Conservation (phyloP, 2,797 vertebrate species). For the Sciurus carolinensis region DNA sequence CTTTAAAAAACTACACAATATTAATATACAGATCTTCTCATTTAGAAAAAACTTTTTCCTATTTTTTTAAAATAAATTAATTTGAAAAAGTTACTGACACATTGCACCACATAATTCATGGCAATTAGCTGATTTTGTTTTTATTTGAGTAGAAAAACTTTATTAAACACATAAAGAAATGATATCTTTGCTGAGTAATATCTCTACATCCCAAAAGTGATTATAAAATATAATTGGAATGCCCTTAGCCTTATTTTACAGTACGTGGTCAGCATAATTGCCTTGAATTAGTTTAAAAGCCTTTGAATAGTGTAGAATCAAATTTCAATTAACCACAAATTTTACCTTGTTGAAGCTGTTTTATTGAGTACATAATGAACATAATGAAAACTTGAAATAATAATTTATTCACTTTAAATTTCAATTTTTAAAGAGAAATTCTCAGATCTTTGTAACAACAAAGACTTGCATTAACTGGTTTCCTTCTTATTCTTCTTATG, state of each 20-base stretch:
- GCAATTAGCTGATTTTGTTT: slow-evolving; percentile 32
- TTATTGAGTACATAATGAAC: not conserved
- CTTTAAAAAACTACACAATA: rapidly evolving
- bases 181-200: not conserved
- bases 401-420: not conserved
- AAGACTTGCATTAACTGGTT: not conserved
- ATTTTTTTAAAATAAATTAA: not conserved
- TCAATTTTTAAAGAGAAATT: not conserved
- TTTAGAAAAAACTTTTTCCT: not conserved
- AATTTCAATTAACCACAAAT: not conserved
- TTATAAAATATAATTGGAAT: not conserved
- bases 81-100: not conserved
- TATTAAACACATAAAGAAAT: not conserved
- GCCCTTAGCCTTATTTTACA: slow-evolving; percentile 51
- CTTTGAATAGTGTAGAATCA: slow-evolving; percentile 19
- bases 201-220: not conserved
- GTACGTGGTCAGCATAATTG: not conserved
- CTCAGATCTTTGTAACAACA: not conserved
- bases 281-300: not conserved
- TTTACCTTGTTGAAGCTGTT: not conserved
- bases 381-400: not conserved
- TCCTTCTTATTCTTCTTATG: not conserved
- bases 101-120: not conserved
- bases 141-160: slow-evolving; percentile 7
- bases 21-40: not conserved